phyloP scores from a whole-genome alignment of 2,113 vertebrate species.

The Silurus asotus region DNA sequence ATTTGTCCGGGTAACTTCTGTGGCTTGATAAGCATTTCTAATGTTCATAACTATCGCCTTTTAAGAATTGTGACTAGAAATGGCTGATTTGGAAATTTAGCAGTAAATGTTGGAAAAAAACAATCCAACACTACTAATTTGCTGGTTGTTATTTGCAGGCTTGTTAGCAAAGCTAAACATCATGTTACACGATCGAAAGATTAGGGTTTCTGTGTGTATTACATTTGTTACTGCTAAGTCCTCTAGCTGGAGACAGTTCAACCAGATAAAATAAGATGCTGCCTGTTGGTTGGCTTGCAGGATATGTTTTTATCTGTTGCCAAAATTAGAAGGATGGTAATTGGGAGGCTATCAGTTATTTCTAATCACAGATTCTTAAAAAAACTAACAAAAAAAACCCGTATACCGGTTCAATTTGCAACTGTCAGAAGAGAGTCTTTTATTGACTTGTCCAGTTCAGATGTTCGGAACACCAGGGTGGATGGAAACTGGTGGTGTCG shows the following conservation, averaged over 20 bases:
- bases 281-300: not conserved
- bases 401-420: not conserved
- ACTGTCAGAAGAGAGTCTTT: not conserved
- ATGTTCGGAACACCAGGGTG: not conserved
- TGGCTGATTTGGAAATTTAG: too few species aligned
- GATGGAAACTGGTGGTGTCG: slow-evolving; percentile 12
- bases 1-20: not conserved
- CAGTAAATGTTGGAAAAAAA: not conserved
- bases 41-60: not conserved
- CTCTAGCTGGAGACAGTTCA: not conserved
- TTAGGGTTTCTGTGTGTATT: not conserved
- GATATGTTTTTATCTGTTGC: not conserved
- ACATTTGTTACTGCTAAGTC: not conserved
- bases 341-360: not conserved
- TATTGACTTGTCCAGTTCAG: not conserved
- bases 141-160: too few species aligned
- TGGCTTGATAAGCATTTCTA: not conserved
- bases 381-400: too few species aligned
- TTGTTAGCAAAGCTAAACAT: not conserved
- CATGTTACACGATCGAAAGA: not conserved
- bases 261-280: not conserved
- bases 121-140: not conserved
- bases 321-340: not conserved
- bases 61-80: too few species aligned
- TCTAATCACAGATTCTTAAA: not conserved